phyloP scores from a whole-genome alignment of 1,140 invertebrate species.

The Sipha flava region DNA sequence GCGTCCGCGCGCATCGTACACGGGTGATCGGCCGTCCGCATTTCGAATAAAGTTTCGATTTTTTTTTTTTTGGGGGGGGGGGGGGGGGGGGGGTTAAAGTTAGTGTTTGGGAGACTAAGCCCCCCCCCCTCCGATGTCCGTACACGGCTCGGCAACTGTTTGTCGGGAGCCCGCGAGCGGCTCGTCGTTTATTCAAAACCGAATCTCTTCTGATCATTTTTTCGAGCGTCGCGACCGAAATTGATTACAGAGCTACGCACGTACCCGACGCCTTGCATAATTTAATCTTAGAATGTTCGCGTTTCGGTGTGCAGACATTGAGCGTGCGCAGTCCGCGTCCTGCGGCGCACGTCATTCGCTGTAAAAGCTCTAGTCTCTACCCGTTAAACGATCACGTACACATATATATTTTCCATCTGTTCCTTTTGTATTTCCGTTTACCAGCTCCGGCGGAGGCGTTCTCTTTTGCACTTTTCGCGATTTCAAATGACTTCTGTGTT shows the following conservation, averaged over 20 bases:
- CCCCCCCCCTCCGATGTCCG: too few species aligned
- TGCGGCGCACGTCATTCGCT: too few species aligned
- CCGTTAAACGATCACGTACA: conserved; percentile 11
- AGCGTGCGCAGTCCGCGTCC: not conserved
- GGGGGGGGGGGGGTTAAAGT: too few species aligned
- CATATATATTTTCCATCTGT: not conserved
- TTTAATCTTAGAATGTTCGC: not conserved
- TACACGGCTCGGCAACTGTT: too few species aligned
- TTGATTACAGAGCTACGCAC: not conserved
- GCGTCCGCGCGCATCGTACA: too few species aligned
- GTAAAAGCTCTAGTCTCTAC: not conserved
- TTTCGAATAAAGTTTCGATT: too few species aligned
- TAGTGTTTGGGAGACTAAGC: too few species aligned
- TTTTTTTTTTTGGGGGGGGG: too few species aligned
- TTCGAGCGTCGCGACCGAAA: not conserved
- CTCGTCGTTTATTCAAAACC: conserved; percentile 5
- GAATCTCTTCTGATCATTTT: not conserved
- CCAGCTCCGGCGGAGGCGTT: not conserved
- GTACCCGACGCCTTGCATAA: too few species aligned
- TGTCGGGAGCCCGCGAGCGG: too few species aligned
- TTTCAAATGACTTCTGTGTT: not conserved
- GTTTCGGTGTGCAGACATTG: not conserved
- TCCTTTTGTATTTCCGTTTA: not conserved
- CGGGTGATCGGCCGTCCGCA: too few species aligned
- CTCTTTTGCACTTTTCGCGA: not conserved